Evolutionary conservation across 2,113 vertebrate genomes (phyloP).

Genomic region (Toxostoma redivivum): DNA sequence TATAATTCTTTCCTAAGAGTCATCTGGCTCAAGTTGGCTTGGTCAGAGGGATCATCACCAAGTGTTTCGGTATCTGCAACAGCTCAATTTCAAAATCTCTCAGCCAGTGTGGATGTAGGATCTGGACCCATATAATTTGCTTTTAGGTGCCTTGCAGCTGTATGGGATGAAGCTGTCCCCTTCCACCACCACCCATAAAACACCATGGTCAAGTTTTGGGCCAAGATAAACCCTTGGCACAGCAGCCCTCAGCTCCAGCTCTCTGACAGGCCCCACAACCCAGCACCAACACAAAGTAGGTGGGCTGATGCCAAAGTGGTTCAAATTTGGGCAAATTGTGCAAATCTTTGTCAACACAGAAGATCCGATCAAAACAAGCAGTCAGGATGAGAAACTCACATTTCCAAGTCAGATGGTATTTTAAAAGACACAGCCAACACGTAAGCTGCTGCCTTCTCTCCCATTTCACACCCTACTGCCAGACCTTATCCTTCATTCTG

Average conservation of each 20-base stretch:
- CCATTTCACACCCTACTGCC: neutral
- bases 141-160: neutral
- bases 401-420: constrained; percentile 29
- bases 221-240: neutral
- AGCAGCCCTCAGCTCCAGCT: neutral
- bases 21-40: neutral
- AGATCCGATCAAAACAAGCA: neutral
- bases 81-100: neutral
- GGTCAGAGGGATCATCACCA: neutral
- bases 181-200: neutral
- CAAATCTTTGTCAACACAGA: neutral
- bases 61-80: neutral
- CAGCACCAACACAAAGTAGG: neutral
- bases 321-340: neutral
- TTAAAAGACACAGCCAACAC: neutral
- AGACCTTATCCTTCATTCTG: neutral
- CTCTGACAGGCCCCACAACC: neutral
- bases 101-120: neutral
- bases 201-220: fast-evolving
- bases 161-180: neutral
- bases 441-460: constrained; percentile 8
- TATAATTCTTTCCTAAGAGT: neutral
- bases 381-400: neutral
- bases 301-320: neutral
- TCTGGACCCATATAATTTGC: neutral